Evolutionary conservation across 37 sponge, comb jelly and placozoan species (phyloP).

Genomic region (Spongilla lacustris): DNA sequence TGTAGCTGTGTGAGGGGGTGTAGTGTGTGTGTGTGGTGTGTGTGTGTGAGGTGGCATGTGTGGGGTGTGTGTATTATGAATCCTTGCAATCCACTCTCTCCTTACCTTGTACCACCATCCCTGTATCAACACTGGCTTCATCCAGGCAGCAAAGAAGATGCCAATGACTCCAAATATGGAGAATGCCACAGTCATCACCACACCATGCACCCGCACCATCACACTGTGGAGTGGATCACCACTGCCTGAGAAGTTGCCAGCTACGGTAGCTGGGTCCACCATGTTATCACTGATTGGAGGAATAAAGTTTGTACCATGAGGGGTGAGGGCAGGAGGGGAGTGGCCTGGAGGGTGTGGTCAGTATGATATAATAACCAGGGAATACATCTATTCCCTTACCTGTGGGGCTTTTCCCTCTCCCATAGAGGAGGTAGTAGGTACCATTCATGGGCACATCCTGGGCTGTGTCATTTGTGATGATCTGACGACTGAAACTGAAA

Average conservation of each 20-base stretch:
- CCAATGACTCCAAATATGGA: background rate
- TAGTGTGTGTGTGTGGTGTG: conserved; percentile 30
- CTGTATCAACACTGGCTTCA: background rate
- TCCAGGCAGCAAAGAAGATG: background rate
- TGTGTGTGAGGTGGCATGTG: conserved; percentile 23
- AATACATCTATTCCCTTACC: background rate
- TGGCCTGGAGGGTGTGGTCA: background rate
- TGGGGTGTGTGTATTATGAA: conserved; percentile 1
- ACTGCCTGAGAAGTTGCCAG: background rate
- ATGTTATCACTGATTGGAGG: background rate
- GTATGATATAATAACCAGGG: background rate
- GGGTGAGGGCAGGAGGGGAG: background rate
- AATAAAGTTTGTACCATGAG: background rate
- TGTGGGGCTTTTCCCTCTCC: background rate
- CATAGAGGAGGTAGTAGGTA: background rate
- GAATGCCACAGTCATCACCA: background rate
- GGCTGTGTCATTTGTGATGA: background rate
- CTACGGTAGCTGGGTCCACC: background rate
- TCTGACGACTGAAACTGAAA: conserved; percentile 1
- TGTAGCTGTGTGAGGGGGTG: conserved; percentile 32
- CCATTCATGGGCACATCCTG: background rate
- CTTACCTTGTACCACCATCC: background rate
- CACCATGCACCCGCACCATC: background rate
- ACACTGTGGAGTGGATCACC: background rate
- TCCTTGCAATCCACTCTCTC: background rate